Base-by-base conservation (phyloP, 2,113 vertebrate species). In the Salvelinus fontinalis region DNA sequence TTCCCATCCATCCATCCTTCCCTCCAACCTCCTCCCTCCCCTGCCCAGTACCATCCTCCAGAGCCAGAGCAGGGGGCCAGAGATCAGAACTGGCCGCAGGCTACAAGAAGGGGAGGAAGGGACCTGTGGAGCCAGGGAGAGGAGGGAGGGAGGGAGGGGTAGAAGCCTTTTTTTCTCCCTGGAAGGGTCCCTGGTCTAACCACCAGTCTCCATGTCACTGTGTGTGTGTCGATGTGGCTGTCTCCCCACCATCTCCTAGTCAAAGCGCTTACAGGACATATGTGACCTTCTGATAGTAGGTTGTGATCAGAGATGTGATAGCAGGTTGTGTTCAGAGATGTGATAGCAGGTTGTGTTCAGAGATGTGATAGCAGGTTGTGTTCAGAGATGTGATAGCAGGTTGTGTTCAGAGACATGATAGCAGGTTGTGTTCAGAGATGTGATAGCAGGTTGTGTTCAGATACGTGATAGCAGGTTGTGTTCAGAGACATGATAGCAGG, bases 231-330 rank as follows among this genome's bases (percentile, higher is more conserved):
- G 3, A 7, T 34, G 75, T 24, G 54, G 1, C 84, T 73, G 74
- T 73, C 67, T 26, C 26, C 20, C 66, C 22, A 12, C 74, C 81
- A 34, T 79, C 82, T 74, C 80, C 75, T 70, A 74, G 24, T 9
- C 27, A 22, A 14, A 73, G 20, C 68, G 6, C 77, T 79, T 44
- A 64, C 80, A 60, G 59, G 57, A 64, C 48, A 49, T 13, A 49
- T 2, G 48, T 13, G 48, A 62, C 73, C 79, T 83, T 70, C 86
- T 91, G 87, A 92, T 90, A 4, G 14, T 16, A 51, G 13, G 13
- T 14, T 51, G 49, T 6, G 31, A 6, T 31, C 5, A 31, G 31
- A 31, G 5, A 31, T 1, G 1, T 31, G 31, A 31, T 31, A 6
- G 31, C 0, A 34, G 5, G 31, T 6, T 34, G 5, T 5, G 31